Percentiles rank a stretch among this genome's conserved stretches.
These are phyloP conservation scores for Bombus vancouverensis DNA, from an alignment of 1,140 invertebrate genomes.

Conservation along the genomic window DNA sequence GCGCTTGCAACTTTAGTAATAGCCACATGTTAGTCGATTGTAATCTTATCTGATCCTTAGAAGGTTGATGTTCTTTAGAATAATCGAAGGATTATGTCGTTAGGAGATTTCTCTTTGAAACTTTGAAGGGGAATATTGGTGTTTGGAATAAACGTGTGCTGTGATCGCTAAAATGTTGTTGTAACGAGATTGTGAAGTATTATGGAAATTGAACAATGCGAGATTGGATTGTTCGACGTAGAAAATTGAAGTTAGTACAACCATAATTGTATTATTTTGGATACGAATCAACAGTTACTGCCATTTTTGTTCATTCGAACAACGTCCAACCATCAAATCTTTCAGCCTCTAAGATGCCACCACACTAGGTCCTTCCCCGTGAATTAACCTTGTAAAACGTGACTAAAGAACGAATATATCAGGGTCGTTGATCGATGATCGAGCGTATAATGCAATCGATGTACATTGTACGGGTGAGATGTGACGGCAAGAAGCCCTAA, in stretches of 20 bases:
- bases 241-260: no score
- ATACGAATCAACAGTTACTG: no score
- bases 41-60: background rate
- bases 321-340: background rate
- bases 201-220: no score
- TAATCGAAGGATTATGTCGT: background rate
- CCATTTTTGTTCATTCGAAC: background rate
- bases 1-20: background rate
- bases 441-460: background rate
- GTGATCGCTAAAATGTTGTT: background rate
- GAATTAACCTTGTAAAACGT: background rate
- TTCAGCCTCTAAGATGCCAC: background rate
- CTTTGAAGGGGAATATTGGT: background rate
- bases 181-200: no score
- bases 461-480: background rate
- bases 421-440: background rate
- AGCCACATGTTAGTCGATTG: background rate
- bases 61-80: background rate
- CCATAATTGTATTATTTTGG: no score
- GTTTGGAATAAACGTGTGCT: background rate
- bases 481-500: background rate
- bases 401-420: background rate
- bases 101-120: background rate
- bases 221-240: no score
- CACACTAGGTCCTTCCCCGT: rapidly evolving